Evolutionary conservation across 2,113 vertebrate genomes (phyloP).

Genomic region (Nothocercus julius): DNA sequence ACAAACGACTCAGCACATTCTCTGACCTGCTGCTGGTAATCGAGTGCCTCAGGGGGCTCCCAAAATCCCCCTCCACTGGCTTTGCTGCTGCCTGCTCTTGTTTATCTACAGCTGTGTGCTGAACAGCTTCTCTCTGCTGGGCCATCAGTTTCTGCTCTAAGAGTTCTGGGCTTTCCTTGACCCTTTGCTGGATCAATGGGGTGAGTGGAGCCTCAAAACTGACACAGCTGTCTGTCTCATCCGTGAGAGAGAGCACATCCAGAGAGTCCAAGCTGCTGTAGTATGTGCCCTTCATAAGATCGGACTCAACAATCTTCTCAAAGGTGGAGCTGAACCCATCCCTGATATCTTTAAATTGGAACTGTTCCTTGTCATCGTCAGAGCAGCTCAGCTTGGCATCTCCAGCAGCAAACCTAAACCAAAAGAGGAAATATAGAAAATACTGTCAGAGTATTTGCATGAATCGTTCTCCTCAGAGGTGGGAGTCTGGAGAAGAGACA

Average conservation of each 20-base stretch:
- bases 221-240: slow-evolving; percentile 96
- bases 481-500: neutral
- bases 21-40: slow-evolving; percentile 94
- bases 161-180: slow-evolving; percentile 87
- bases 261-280: slow-evolving; percentile 97
- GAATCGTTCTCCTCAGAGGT: neutral
- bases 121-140: slow-evolving; percentile 71
- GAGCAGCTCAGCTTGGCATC: slow-evolving; percentile 56
- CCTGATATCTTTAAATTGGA: slow-evolving; percentile 84
- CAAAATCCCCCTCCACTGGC: slow-evolving; percentile 64
- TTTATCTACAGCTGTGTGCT: slow-evolving; percentile 81
- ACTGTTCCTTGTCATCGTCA: slow-evolving; percentile 77
- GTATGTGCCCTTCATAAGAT: slow-evolving; percentile 91
- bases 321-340: slow-evolving; percentile 96
- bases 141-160: slow-evolving; percentile 74
- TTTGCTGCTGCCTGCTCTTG: slow-evolving; percentile 74
- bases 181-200: slow-evolving; percentile 94
- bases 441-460: neutral
- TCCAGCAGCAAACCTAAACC: slow-evolving; percentile 69
- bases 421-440: neutral
- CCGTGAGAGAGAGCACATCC: slow-evolving; percentile 93
- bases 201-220: slow-evolving; percentile 96
- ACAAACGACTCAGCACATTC: slow-evolving; percentile 89
- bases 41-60: slow-evolving; percentile 89
- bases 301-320: slow-evolving; percentile 95